These are phyloP conservation scores for Dufourea novaeangliae DNA, from an alignment of 1,140 invertebrate species.

Conservation along the genomic window DNA sequence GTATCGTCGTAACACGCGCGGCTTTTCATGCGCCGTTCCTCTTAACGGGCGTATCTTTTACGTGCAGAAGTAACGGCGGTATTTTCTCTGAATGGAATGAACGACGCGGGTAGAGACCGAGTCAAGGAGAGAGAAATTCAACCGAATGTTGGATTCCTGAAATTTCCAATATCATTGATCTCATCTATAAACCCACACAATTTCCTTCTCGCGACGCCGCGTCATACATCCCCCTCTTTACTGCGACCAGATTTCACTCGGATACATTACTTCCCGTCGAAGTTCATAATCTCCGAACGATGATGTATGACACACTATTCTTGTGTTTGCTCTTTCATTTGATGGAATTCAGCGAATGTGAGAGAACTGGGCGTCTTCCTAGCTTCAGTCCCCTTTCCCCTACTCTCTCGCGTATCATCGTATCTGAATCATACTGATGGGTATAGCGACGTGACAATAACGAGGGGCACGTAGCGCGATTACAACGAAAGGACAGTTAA, in stretches of 20 bases:
- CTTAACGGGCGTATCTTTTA: neutral
- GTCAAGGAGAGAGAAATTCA: slow-evolving; percentile 22
- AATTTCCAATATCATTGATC: slow-evolving; percentile 60
- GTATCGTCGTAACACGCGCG: neutral
- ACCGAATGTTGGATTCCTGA: slow-evolving; percentile 47
- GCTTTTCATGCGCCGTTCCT: neutral
- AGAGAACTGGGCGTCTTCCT: too few relatives aligned
- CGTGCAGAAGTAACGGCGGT: too few relatives aligned
- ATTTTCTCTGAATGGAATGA: slow-evolving; percentile 2
- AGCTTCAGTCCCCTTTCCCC: too few relatives aligned
- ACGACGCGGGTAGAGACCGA: neutral
- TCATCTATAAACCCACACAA: slow-evolving; percentile 58
- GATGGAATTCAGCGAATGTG: too few relatives aligned
- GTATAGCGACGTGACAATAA: neutral
- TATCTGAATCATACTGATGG: neutral
- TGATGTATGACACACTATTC: too few relatives aligned
- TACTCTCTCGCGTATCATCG: too few relatives aligned
- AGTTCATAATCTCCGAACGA: too few relatives aligned
- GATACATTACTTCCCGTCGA: slow-evolving; percentile 59
- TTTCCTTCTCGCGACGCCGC: slow-evolving; percentile 37
- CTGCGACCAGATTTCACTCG: slow-evolving; percentile 53
- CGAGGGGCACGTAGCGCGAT: neutral
- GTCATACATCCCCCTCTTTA: slow-evolving; percentile 17
- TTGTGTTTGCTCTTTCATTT: too few relatives aligned
- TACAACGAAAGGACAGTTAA: neutral